Evolutionary conservation across 2,113 vertebrate species (phyloP).

Genomic region (Pycnonotus jocosus): DNA sequence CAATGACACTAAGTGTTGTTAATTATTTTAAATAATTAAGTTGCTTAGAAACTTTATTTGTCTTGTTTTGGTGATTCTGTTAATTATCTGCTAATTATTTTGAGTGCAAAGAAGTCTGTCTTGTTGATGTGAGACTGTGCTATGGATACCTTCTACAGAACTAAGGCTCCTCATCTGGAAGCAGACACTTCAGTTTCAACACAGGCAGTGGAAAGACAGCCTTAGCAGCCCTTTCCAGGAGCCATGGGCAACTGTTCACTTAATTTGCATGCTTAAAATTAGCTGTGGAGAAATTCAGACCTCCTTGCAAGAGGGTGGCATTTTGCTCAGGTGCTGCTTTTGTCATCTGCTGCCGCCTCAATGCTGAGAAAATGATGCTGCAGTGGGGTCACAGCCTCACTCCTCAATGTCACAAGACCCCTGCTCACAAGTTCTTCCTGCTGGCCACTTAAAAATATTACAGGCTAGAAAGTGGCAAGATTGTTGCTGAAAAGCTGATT

Average conservation of each 20-base stretch:
- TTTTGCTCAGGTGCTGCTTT: neutral
- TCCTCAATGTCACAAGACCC: accelerated
- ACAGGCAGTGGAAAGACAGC: neutral
- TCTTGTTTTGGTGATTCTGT: neutral
- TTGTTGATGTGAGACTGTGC: neutral
- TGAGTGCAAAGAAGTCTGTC: neutral
- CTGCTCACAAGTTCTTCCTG: neutral
- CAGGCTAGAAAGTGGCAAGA: neutral
- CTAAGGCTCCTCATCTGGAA: neutral
- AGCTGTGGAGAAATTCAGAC: neutral
- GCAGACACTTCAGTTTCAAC: neutral
- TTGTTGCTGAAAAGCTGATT: neutral
- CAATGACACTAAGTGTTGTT: neutral
- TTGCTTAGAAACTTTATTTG: neutral
- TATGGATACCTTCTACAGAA: neutral
- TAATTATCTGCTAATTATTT: neutral
- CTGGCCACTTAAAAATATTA: neutral
- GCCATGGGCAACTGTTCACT: neutral
- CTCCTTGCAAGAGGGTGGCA: neutral
- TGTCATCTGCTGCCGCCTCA: accelerated
- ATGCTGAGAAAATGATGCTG: neutral
- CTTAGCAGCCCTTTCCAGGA: neutral
- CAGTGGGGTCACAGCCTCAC: neutral
- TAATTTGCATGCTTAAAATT: neutral
- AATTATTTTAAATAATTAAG: neutral